These are phyloP conservation scores for Propithecus deckenii DNA, from an alignment of 2,797 vertebrate species.

Conservation along the genomic window DNA sequence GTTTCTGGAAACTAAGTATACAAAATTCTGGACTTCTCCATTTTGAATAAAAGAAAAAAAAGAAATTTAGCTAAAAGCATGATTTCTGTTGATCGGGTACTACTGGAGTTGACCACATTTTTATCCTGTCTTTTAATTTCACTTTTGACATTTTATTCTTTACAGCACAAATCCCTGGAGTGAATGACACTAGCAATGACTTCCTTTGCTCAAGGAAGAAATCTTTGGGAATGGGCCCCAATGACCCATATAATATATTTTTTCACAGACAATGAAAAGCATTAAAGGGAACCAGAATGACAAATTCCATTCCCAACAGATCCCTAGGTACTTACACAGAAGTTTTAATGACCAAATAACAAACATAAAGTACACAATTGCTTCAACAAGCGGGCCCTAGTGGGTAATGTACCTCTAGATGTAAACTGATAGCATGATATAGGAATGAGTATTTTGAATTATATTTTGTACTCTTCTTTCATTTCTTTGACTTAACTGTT, in stretches of 20 bases:
- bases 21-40: neutral
- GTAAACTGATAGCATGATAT: neutral
- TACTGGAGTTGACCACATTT: neutral
- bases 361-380: constrained; percentile 33
- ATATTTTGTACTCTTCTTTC: neutral
- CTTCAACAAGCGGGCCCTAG: constrained; percentile 3
- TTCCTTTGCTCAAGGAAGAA: constrained; percentile 12
- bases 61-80: neutral
- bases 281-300: constrained; percentile 12
- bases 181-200: neutral
- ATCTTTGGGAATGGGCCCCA: neutral
- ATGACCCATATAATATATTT: neutral
- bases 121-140: neutral
- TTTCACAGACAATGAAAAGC: constrained; percentile 6
- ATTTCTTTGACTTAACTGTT: constrained; percentile 3
- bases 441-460: constrained; percentile 4
- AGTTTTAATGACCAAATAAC: constrained; percentile 1
- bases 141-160: neutral
- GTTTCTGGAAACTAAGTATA: neutral
- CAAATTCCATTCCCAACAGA: constrained; percentile 3
- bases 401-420: neutral
- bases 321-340: neutral
- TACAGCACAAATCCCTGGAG: neutral
- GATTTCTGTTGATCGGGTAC: neutral
- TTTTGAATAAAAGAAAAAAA: neutral